phyloP scores from a whole-genome alignment of 2,888 invertebrate genomes.

The Pyrgus malvae region DNA sequence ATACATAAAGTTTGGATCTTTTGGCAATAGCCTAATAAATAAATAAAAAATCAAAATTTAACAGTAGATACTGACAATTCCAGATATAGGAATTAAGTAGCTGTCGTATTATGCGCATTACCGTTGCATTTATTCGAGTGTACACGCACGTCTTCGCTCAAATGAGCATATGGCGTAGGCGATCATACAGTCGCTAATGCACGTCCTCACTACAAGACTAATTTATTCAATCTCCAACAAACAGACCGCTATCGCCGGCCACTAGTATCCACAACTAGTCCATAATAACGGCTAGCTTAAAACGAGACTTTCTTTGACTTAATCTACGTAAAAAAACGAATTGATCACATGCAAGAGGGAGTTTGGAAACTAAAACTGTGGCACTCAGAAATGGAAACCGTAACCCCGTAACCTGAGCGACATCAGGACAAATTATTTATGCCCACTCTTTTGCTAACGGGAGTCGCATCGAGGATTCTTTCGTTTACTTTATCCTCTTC shows the following conservation, averaged over 20 bases:
- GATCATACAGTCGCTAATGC: constrained; percentile 63
- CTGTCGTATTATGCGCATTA: constrained; percentile 65
- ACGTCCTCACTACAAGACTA: constrained; percentile 57
- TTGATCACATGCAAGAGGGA: constrained; percentile 65
- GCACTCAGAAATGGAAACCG: constrained; percentile 56
- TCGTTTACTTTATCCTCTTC: constrained; percentile 76
- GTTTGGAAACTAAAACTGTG: constrained; percentile 65
- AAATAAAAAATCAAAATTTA: constrained; percentile 51
- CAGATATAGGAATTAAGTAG: constrained; percentile 62
- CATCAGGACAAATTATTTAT: constrained; percentile 75
- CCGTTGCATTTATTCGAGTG: constrained; percentile 70
- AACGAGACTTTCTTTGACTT: constrained; percentile 40
- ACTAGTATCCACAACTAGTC: constrained; percentile 43
- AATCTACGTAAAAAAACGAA: constrained; percentile 54
- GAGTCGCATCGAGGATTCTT: constrained; percentile 71
- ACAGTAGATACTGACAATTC: constrained; percentile 61
- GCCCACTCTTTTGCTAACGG: constrained; percentile 64
- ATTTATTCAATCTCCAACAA: constrained; percentile 69
- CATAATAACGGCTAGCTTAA: constrained; percentile 26
- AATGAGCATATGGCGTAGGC: constrained; percentile 75
- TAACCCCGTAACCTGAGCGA: constrained; percentile 45
- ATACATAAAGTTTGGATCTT: constrained; percentile 70
- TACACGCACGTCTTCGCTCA: constrained; percentile 69
- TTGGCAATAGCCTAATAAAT: constrained; percentile 74
- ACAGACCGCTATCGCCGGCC: constrained; percentile 57